phyloP scores from a whole-genome alignment of 2,888 invertebrate species.

The Drosophila affinis region DNA sequence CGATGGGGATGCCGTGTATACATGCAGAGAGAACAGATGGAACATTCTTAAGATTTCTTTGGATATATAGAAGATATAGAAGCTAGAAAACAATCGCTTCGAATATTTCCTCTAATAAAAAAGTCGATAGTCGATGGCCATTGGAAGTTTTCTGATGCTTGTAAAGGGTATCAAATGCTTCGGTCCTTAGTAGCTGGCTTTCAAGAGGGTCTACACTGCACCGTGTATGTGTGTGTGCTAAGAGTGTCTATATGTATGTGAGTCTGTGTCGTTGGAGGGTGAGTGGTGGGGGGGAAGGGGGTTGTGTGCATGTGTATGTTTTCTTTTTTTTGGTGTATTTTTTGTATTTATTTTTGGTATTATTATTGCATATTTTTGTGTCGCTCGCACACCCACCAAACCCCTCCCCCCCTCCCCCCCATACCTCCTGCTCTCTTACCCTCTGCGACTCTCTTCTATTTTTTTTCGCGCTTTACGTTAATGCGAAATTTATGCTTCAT shows the following conservation, averaged over 20 bases:
- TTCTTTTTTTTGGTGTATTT: constrained; percentile 16
- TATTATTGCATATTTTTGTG: constrained; percentile 57
- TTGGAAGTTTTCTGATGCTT: no score
- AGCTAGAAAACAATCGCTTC: no score
- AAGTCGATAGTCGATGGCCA: no score
- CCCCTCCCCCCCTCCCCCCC: background rate
- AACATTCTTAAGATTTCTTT: no score
- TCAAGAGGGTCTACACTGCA: background rate
- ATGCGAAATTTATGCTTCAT: constrained; percentile 65
- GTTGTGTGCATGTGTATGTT: background rate
- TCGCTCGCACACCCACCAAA: constrained; percentile 14
- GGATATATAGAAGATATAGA: no score
- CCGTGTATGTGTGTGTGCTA: constrained; percentile 1
- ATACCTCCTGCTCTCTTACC: background rate
- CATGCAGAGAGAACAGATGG: no score
- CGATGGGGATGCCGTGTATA: no score
- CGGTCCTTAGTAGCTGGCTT: background rate
- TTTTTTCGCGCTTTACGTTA: constrained; percentile 59
- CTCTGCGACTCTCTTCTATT: background rate
- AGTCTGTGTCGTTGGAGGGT: constrained; percentile 1
- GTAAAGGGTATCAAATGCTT: background rate
- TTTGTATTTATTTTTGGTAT: constrained; percentile 53
- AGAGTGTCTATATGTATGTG: constrained; percentile 1
- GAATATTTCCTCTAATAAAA: no score
- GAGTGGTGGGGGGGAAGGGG: no score